Percentiles rank a stretch among this genome's conserved stretches.
Evolutionary conservation across 1,140 invertebrate species (phyloP).

Genomic region (Drosophila guanche): DNA sequence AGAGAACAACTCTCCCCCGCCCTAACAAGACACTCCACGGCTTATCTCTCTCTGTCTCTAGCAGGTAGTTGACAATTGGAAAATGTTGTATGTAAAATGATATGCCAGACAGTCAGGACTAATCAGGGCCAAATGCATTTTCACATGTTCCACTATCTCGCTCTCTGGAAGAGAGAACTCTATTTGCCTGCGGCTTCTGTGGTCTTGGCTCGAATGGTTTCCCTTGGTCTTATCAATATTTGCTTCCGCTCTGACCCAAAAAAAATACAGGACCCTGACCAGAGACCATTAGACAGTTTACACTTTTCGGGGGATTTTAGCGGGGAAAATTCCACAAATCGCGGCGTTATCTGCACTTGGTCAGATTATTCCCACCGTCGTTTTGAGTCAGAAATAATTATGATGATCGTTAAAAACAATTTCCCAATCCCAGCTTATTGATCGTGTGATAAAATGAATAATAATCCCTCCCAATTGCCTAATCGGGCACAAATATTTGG

Average conservation of each 20-base stretch:
- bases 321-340: neutral
- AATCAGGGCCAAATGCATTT: constrained; percentile 63
- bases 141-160: constrained; percentile 58
- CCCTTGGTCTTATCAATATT: constrained; percentile 66
- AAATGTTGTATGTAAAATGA: constrained; percentile 49
- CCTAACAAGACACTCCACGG: too few relatives aligned
- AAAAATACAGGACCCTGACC: constrained; percentile 2
- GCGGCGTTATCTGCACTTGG: too few relatives aligned
- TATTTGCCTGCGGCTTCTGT: constrained; percentile 40
- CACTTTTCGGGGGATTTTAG: constrained; percentile 32
- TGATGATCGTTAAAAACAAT: too few relatives aligned
- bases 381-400: neutral
- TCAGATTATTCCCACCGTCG: too few relatives aligned
- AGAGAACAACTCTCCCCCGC: neutral
- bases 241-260: constrained; percentile 49
- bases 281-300: constrained; percentile 40
- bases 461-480: constrained; percentile 8
- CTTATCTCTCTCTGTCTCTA: constrained; percentile 8
- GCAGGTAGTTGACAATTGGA: constrained; percentile 71
- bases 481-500: constrained; percentile 29
- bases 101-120: constrained; percentile 25
- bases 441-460: too few relatives aligned
- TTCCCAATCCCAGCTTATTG: too few relatives aligned
- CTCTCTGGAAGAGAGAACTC: constrained; percentile 19
- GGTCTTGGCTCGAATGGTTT: constrained; percentile 27